These are phyloP conservation scores for Drosophila saltans DNA, from an alignment of 1,140 invertebrate species.

Conservation along the genomic window DNA sequence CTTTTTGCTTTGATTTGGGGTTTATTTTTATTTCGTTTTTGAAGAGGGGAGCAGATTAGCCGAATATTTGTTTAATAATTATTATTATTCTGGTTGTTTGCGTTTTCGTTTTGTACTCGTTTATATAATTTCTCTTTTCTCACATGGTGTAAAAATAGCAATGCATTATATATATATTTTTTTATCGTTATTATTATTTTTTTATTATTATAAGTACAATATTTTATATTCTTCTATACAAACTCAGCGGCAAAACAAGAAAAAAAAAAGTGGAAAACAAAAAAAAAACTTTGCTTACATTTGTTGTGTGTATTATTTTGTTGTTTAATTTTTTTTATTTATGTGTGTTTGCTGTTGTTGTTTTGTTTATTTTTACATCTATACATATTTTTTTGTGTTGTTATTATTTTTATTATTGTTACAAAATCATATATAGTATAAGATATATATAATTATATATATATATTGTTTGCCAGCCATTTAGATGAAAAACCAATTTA, in stretches of 20 bases:
- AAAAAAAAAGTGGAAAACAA: neutral
- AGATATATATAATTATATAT: conserved; percentile 25
- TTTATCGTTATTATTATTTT: conserved; percentile 8
- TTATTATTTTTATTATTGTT: conserved; percentile 32
- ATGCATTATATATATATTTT: conserved; percentile 47
- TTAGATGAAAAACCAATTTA: conserved; percentile 56
- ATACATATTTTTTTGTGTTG: conserved; percentile 63
- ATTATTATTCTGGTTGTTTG: conserved; percentile 25
- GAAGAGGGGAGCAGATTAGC: conserved; percentile 10
- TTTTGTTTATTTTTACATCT: conserved; percentile 58
- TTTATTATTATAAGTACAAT: conserved; percentile 5
- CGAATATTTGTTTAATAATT: conserved; percentile 37
- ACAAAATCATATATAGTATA: conserved; percentile 22
- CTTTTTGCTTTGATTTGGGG: neutral
- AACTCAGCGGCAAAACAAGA: conserved; percentile 63
- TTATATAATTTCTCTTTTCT: conserved; percentile 47
- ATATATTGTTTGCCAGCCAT: conserved; percentile 36
- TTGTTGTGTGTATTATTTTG: neutral
- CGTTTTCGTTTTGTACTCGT: conserved; percentile 67
- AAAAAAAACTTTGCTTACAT: conserved; percentile 10
- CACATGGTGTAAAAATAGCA: conserved; percentile 76
- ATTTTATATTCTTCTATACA: conserved; percentile 50
- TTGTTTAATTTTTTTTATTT: conserved; percentile 23
- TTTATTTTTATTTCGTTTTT: too few species aligned
- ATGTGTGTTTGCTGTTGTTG: conserved; percentile 13